phyloP scores from a whole-genome alignment of 2,888 invertebrate genomes.

The Alviniconcha strummeri region DNA sequence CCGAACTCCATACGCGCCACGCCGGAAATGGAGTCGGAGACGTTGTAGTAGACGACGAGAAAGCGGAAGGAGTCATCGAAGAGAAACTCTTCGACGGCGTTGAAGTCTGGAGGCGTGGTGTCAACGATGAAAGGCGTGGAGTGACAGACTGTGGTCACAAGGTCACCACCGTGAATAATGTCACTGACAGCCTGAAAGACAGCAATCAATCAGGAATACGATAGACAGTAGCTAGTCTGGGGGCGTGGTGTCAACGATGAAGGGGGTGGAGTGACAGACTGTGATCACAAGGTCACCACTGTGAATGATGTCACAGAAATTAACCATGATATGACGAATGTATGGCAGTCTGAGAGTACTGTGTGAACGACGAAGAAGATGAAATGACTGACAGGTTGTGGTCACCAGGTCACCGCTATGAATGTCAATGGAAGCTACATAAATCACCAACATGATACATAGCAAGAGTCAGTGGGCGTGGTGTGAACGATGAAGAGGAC shows the following conservation, averaged over 20 bases:
- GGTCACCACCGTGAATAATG: conserved; percentile 53
- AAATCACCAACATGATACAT: no score
- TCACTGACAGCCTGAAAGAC: conserved; percentile 44
- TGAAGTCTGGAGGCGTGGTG: conserved; percentile 53
- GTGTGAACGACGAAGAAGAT: no score
- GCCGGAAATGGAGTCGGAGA: conserved; percentile 47
- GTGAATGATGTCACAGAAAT: conserved; percentile 45
- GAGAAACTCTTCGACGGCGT: conserved; percentile 48
- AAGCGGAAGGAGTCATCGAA: conserved; percentile 59
- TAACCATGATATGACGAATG: no score
- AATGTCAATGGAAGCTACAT: no score
- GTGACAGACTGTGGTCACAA: conserved; percentile 60
- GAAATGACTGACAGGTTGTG: no score
- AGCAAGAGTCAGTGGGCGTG: no score
- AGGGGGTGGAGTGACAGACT: conserved; percentile 55
- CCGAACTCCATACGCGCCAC: conserved; percentile 56
- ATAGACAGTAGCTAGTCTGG: conserved; percentile 38
- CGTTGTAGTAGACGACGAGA: conserved; percentile 54
- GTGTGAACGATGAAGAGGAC: no score
- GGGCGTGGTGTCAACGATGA: conserved; percentile 55
- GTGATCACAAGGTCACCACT: conserved; percentile 59
- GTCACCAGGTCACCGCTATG: no score
- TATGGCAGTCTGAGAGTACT: no score
- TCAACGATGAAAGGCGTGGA: conserved; percentile 54
- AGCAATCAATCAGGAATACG: no score